These are phyloP conservation scores for Petrolisthes cinctipes DNA, from an alignment of 2,888 invertebrate genomes.

Conservation along the genomic window DNA sequence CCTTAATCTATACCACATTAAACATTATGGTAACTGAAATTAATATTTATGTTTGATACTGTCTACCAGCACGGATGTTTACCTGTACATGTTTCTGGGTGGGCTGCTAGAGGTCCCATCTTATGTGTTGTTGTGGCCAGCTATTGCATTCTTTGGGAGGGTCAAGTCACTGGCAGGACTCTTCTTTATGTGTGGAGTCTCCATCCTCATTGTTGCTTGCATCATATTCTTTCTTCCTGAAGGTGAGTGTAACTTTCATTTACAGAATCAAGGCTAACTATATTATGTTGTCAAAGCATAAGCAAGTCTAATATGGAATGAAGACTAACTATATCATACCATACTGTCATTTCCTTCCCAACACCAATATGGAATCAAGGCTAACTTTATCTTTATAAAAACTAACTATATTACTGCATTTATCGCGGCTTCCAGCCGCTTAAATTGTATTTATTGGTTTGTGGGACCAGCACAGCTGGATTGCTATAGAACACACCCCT, in stretches of 20 bases:
- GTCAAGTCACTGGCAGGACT: neutral
- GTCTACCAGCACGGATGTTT: neutral
- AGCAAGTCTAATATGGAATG: too few species aligned
- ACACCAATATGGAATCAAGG: too few species aligned
- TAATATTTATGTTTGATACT: neutral
- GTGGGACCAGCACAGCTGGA: too few species aligned
- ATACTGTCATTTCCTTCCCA: too few species aligned
- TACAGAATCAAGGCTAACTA: too few species aligned
- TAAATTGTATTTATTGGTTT: too few species aligned
- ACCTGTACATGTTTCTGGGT: conserved; percentile 45
- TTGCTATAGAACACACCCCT: too few species aligned
- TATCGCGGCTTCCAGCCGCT: too few species aligned
- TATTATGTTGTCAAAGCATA: too few species aligned
- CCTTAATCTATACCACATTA: too few species aligned
- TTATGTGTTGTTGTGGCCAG: conserved; percentile 32
- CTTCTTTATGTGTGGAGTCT: neutral
- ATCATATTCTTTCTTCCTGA: neutral
- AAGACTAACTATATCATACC: too few species aligned
- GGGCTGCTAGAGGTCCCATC: conserved; percentile 38
- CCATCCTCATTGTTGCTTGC: neutral
- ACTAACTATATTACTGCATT: neutral
- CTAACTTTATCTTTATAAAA: neutral
- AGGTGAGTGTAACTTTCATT: neutral
- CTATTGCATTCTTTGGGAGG: conserved; percentile 19
- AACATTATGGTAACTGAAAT: neutral